phyloP scores from a whole-genome alignment of 2,113 vertebrate genomes.

The Seriola quinqueradiata region DNA sequence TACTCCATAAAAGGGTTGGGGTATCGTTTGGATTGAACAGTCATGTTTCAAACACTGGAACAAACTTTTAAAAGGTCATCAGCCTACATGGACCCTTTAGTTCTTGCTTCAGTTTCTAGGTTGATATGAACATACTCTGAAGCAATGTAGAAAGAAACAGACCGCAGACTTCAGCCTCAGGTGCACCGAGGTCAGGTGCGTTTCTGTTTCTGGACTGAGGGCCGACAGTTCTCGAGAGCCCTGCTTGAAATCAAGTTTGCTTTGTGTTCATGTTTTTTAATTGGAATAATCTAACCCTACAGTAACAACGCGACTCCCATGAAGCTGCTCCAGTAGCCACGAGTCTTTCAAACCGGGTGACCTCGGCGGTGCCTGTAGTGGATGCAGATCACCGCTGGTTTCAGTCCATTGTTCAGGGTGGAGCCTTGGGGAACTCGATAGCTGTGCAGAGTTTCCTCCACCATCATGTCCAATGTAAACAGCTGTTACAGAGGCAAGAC shows the following conservation, averaged over 20 bases:
- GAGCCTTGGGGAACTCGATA: conserved; percentile 38
- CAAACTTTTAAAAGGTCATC: conserved; percentile 61
- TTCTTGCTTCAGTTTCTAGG: conserved; percentile 69
- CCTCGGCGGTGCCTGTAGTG: conserved; percentile 2
- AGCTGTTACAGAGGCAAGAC: conserved; percentile 76
- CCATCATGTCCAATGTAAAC: conserved; percentile 73
- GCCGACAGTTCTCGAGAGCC: conserved; percentile 33
- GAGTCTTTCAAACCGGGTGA: conserved; percentile 23
- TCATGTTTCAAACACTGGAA: conserved; percentile 72
- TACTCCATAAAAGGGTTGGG: conserved; percentile 76
- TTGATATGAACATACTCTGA: conserved; percentile 65
- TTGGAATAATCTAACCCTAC: conserved; percentile 53
- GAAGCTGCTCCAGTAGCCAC: conserved; percentile 20
- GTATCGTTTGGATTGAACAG: conserved; percentile 75
- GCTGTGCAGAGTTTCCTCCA: conserved; percentile 65
- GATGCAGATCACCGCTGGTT: conserved; percentile 31
- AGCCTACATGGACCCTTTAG: conserved; percentile 63
- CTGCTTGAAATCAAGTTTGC: conserved; percentile 51
- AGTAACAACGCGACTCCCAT: conserved; percentile 38
- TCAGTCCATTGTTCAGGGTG: conserved; percentile 49
- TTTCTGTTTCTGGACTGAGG: conserved; percentile 49
- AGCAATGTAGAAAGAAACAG: conserved; percentile 57
- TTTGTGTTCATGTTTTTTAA: conserved; percentile 34
- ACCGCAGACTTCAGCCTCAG: conserved; percentile 35
- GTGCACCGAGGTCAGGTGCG: conserved; percentile 25